A percentile compares a stretch with the other conserved stretches of the same genome.
Conservation (phyloP, 2,113 vertebrate genomes). For the Ptilonorhynchus violaceus region DNA sequence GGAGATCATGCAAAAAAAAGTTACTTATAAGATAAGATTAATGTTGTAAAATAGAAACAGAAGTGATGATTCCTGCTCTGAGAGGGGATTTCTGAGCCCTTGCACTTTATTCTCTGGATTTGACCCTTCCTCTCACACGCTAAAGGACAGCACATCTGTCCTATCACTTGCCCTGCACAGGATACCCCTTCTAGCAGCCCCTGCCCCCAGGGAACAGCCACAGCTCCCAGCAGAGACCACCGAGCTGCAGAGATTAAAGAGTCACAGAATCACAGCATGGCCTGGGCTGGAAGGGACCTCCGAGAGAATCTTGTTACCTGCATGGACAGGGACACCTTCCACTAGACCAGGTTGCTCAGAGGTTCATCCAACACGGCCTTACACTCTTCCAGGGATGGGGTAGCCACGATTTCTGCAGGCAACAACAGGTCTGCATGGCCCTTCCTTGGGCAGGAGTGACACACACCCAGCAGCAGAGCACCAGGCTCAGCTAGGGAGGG, state of each 20-base stretch:
- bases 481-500: neutral
- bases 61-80: neutral
- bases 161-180: neutral
- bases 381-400: neutral
- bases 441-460: neutral
- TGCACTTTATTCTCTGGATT: neutral
- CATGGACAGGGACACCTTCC: neutral
- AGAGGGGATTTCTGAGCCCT: constrained; percentile 1
- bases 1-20: neutral
- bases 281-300: neutral
- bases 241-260: neutral
- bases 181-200: neutral
- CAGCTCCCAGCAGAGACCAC: neutral
- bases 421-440: accelerated
- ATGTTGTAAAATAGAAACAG: constrained; percentile 24
- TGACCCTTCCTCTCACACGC: neutral
- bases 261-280: neutral
- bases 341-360: neutral
- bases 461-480: neutral
- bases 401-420: neutral
- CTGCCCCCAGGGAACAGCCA: neutral
- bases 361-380: neutral
- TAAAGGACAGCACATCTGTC: neutral
- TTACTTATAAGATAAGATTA: neutral
- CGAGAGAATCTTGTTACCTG: neutral